phyloP scores from a whole-genome alignment of 2,888 invertebrate species.

The Beris morrisii region DNA sequence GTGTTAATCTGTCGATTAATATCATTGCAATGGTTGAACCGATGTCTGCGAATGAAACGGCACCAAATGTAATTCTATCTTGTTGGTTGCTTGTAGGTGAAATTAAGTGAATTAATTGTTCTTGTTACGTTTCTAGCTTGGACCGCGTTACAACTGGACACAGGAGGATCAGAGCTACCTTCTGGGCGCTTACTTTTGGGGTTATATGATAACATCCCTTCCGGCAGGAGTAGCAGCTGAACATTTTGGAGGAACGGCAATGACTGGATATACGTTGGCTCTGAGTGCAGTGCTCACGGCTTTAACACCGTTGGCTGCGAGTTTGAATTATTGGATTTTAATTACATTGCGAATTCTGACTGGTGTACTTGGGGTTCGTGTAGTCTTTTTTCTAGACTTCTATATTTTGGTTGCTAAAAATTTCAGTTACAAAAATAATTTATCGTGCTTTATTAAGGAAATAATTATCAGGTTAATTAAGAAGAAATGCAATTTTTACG shows the following conservation, averaged over 20 bases:
- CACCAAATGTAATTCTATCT: constrained; percentile 48
- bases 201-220: constrained; percentile 67
- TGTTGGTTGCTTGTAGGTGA: neutral
- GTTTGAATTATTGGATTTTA: constrained; percentile 60
- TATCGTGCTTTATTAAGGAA: no score
- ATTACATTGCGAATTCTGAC: constrained; percentile 63
- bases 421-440: no score
- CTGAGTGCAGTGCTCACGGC: constrained; percentile 62
- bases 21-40: constrained; percentile 71
- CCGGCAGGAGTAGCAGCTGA: constrained; percentile 70
- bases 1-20: constrained; percentile 75
- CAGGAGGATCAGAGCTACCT: constrained; percentile 65
- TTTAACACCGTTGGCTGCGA: constrained; percentile 64
- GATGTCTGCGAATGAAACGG: constrained; percentile 50
- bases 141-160: constrained; percentile 62
- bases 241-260: constrained; percentile 64
- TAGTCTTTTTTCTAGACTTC: neutral
- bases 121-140: constrained; percentile 52
- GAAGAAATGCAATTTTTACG: no score
- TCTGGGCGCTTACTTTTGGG: constrained; percentile 71
- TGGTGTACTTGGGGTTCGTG: constrained; percentile 65
- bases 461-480: no score
- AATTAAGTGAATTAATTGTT: no score
- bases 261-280: constrained; percentile 60
- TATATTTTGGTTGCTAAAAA: no score